Percentiles rank a stretch among this genome's conserved stretches.
phyloP scores from a whole-genome alignment of 2,888 invertebrate species.

The Seira musarum region DNA sequence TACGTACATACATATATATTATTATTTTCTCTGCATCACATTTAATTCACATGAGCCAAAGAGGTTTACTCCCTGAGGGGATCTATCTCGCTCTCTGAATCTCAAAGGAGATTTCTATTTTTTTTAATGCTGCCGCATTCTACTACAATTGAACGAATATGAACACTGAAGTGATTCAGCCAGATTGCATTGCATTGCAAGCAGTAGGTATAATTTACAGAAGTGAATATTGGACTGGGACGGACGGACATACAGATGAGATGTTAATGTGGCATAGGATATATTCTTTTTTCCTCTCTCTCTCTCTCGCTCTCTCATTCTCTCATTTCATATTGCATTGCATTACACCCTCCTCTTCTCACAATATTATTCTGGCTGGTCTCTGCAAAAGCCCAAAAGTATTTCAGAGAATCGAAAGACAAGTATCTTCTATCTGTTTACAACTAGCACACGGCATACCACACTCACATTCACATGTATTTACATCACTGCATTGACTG shows the following conservation, averaged over 20 bases:
- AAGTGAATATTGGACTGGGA: no score
- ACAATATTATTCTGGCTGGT: not conserved
- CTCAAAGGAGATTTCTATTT: not conserved
- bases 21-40: not conserved
- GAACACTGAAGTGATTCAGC: no score
- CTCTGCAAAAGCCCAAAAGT: not conserved
- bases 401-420: not conserved
- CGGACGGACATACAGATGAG: not conserved
- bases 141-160: no score
- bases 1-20: no score
- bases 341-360: constrained; percentile 13
- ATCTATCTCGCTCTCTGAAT: constrained; percentile 22
- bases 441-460: not conserved
- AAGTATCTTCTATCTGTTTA: not conserved
- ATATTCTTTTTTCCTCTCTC: no score
- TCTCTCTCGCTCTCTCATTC: no score
- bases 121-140: not conserved
- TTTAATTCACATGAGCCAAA: not conserved
- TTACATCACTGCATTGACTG: not conserved
- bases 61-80: constrained; percentile 47
- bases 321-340: no score
- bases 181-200: no score
- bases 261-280: not conserved
- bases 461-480: not conserved
- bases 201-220: no score